phyloP scores from a whole-genome alignment of 2,888 invertebrate genomes.

The Stictocephala bisonia region DNA sequence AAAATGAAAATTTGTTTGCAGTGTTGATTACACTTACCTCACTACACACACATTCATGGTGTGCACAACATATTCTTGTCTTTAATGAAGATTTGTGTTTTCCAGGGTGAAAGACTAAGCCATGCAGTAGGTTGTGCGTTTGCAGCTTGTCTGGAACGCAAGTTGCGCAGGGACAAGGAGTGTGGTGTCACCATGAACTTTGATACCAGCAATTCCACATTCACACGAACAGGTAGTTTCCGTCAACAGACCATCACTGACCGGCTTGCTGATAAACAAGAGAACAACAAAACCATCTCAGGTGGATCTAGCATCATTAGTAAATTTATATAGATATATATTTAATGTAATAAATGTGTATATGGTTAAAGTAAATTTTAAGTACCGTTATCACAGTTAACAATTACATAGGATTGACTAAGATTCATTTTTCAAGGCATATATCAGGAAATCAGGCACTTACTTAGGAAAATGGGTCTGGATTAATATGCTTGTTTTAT shows the following conservation, averaged over 20 bases:
- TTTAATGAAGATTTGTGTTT: slow-evolving; percentile 38
- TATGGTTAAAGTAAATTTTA: no score
- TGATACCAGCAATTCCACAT: slow-evolving; percentile 89
- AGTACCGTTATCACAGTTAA: no score
- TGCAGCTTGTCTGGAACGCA: slow-evolving; percentile 96
- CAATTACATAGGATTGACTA: no score
- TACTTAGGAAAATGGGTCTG: no score
- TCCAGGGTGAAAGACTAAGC: slow-evolving; percentile 92
- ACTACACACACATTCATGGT: background rate
- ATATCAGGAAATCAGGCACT: no score
- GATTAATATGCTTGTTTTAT: background rate
- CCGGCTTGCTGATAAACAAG: slow-evolving; percentile 74
- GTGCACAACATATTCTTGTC: background rate
- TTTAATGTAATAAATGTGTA: no score
- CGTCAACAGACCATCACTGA: slow-evolving; percentile 86
- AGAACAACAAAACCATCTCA: slow-evolving; percentile 63
- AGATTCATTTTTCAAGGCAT: no score
- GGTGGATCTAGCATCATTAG: slow-evolving; percentile 50
- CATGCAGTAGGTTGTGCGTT: slow-evolving; percentile 99
- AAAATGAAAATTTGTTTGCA: background rate
- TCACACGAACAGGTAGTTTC: slow-evolving; percentile 94
- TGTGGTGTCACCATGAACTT: slow-evolving; percentile 94
- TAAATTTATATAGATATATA: background rate
- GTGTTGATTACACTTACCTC: background rate
- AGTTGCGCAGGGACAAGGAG: slow-evolving; percentile 97